These are phyloP conservation scores for Sminthurinus aureus DNA, from an alignment of 2,888 invertebrate species.

Conservation along the genomic window DNA sequence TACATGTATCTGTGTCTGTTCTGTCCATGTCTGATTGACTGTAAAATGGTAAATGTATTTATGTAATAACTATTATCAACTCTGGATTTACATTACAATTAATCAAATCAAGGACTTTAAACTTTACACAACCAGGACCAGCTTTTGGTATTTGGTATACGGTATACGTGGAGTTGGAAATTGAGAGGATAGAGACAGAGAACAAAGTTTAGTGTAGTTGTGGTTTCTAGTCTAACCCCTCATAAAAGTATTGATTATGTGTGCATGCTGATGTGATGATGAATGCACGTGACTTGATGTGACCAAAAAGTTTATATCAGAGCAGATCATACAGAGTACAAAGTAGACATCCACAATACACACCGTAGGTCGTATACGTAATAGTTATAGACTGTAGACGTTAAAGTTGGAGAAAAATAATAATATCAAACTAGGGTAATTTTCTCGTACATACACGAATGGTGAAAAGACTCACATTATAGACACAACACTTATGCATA, in stretches of 20 bases:
- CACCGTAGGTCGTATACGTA: no score
- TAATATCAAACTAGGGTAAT: neutral
- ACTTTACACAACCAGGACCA: neutral
- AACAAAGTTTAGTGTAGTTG: neutral
- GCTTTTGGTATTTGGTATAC: neutral
- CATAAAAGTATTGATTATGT: neutral
- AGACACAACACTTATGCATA: no score
- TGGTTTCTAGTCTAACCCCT: neutral
- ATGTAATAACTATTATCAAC: neutral
- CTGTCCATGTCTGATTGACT: no score
- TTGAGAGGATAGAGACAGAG: neutral
- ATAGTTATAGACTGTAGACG: neutral
- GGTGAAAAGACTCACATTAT: neutral
- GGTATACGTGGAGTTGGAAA: neutral
- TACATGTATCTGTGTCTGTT: no score
- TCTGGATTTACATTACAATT: neutral
- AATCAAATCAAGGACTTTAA: neutral
- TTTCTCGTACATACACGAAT: neutral
- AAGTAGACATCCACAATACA: no score
- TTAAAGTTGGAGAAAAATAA: neutral
- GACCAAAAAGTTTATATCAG: slow-evolving; percentile 15
- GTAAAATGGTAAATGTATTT: no score
- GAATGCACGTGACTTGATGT: slow-evolving; percentile 30
- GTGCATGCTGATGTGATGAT: slow-evolving; percentile 8
- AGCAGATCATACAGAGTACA: no score